phyloP scores from a whole-genome alignment of 2,888 invertebrate genomes.

The Calameuta filiformis region DNA sequence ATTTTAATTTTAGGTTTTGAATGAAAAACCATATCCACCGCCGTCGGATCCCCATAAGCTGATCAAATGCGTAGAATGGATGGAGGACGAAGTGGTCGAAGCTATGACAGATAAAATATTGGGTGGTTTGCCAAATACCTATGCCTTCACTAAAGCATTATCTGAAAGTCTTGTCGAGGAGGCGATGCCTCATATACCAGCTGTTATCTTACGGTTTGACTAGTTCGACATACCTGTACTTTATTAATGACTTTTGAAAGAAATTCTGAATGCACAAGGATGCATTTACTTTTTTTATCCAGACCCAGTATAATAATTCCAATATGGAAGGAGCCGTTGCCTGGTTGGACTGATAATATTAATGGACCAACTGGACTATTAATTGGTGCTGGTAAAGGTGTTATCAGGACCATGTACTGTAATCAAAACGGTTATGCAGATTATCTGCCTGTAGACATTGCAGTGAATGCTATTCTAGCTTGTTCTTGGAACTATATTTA shows the following conservation, averaged over 20 bases:
- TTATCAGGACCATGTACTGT: constrained; percentile 89
- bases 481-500: constrained; percentile 75
- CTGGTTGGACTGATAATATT: constrained; percentile 94
- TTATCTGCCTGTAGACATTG: constrained; percentile 83
- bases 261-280: neutral
- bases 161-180: constrained; percentile 87
- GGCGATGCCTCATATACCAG: constrained; percentile 80
- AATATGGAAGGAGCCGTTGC: constrained; percentile 84
- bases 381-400: constrained; percentile 86
- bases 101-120: constrained; percentile 76
- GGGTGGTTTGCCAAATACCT: constrained; percentile 88
- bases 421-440: constrained; percentile 82
- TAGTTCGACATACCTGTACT: neutral
- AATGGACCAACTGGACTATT: constrained; percentile 91
- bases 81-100: constrained; percentile 77
- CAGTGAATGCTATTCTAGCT: constrained; percentile 80
- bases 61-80: constrained; percentile 82
- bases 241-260: neutral
- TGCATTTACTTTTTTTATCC: neutral
- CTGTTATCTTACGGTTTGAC: constrained; percentile 81
- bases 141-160: constrained; percentile 93
- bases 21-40: constrained; percentile 89
- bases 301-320: constrained; percentile 78
- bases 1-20: constrained; percentile 68
- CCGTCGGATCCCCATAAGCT: constrained; percentile 81